These are phyloP conservation scores for Etheostoma nigrum DNA, from an alignment of 2,797 vertebrate genomes.

Conservation along the genomic window DNA sequence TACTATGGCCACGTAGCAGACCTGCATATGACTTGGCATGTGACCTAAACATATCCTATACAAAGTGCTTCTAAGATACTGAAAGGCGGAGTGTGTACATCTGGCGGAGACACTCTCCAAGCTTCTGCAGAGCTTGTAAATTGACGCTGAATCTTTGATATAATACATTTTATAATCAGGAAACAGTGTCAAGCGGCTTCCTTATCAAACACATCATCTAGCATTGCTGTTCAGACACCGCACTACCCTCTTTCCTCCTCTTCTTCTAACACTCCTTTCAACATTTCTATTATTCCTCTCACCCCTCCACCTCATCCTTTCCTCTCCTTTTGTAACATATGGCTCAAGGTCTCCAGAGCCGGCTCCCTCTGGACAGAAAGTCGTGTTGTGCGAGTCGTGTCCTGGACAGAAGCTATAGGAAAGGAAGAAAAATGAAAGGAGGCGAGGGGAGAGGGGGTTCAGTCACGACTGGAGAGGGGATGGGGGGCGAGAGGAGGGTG, in stretches of 20 bases:
- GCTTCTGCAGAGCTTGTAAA: no score
- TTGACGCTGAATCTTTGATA: no score
- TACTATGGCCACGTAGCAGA: no score
- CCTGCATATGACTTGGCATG: no score
- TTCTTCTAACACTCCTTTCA: neutral
- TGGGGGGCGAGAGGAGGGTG: neutral
- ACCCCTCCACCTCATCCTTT: neutral
- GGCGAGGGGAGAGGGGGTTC: neutral
- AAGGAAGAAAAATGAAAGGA: conserved; percentile 16
- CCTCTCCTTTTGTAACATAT: conserved; percentile 39
- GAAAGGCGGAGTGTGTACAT: no score
- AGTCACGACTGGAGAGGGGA: conserved; percentile 39
- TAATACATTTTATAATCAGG: no score
- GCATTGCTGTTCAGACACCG: no score
- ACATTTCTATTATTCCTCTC: neutral
- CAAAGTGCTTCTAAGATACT: no score
- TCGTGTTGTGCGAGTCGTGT: conserved; percentile 32
- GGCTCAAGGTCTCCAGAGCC: conserved; percentile 25
- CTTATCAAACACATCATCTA: no score
- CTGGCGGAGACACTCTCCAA: no score
- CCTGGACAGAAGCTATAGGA: conserved; percentile 38
- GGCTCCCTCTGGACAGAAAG: conserved; percentile 37
- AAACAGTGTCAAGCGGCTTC: no score
- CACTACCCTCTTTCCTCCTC: neutral
- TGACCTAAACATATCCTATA: no score